Evolutionary conservation across 1,140 invertebrate genomes (phyloP).

Genomic region (Meloidogyne chitwoodi): DNA sequence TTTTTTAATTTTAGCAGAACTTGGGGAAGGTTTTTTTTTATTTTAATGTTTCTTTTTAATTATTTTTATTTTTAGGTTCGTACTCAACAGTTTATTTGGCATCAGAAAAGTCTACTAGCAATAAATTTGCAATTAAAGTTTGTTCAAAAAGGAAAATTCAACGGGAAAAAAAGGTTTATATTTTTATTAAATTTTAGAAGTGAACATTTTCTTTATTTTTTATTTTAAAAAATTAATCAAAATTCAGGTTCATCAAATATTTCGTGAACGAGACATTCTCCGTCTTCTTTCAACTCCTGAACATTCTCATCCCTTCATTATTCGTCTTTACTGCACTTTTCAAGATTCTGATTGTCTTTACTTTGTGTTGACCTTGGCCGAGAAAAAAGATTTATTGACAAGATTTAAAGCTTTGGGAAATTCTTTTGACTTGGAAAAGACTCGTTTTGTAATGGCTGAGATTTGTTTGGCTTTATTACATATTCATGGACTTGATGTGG

Average conservation of each 20-base stretch:
- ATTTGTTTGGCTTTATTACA: slow-evolving; percentile 26
- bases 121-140: slow-evolving; percentile 39
- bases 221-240: no score
- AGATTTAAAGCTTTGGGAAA: slow-evolving; percentile 15
- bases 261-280: slow-evolving; percentile 36
- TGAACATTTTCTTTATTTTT: no score
- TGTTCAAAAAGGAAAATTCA: slow-evolving; percentile 39
- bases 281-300: slow-evolving; percentile 30
- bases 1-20: slow-evolving; percentile 37
- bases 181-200: not conserved
- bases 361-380: slow-evolving; percentile 38
- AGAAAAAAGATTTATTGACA: slow-evolving; percentile 23
- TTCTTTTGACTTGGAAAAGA: not conserved
- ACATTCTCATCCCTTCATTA: slow-evolving; percentile 36
- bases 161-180: slow-evolving; percentile 37
- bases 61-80: slow-evolving; percentile 13
- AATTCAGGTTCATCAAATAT: slow-evolving; percentile 37
- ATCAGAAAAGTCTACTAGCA: slow-evolving; percentile 12
- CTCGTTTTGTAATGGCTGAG: slow-evolving; percentile 32
- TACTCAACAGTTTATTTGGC: slow-evolving; percentile 43
- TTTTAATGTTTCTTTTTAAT: not conserved
- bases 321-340: slow-evolving; percentile 38
- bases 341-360: slow-evolving; percentile 41
- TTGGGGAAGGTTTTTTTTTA: slow-evolving; percentile 25
- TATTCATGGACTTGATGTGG: slow-evolving; percentile 32